Base-by-base conservation (phyloP, 1,140 invertebrate genomes). In the Caenorhabditis briggsae region DNA sequence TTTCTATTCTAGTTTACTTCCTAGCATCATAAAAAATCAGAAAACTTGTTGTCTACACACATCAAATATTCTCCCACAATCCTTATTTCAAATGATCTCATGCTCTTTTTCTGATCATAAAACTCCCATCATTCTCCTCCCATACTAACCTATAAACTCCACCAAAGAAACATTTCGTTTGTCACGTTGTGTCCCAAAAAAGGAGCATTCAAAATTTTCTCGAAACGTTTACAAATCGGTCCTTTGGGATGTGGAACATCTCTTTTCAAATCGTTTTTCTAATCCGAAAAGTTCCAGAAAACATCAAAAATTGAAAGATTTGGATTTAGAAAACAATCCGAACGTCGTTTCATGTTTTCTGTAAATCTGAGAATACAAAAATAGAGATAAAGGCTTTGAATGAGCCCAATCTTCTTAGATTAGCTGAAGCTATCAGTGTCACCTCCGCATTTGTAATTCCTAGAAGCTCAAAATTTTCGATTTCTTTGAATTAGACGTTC, bases 161-260 rank as follows among this genome's bases (percentile, higher is more conserved):
- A 23, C 8, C 14, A n/a, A 23, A n/a, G 50, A 53, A 48, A 78
- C 46, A 53, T 48, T 16, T 46, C 11, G 70, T 50, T 78, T 78
- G 70, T 78, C 70, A 78, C 70, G 70, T 78, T 78, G 43, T 78
- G 43, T 7, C 61, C 20, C 18, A 23, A 78, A 78, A 78, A 23
- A 25, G 14, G 2, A 7, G 23, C 12, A 20, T 58, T 33, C 25
- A 46, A 33, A 7, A 48, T 70, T 48, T 46, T 70, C 64, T 78
- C 23, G 43, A 78, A 78, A 78, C 70, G 70, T 78, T 78, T 78
- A 78, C n/a, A 78, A 78, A 78, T 78, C 9, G n/a, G 70, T 78
- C 70, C 70, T 18, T n/a, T 41, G 70, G 46, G 70, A 50, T 33
- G n/a, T 25, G 12, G 16, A 43, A 46, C 12, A 78, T 50, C 12